phyloP scores from a whole-genome alignment of 2,797 vertebrate genomes.

The Diceros bicornis region DNA sequence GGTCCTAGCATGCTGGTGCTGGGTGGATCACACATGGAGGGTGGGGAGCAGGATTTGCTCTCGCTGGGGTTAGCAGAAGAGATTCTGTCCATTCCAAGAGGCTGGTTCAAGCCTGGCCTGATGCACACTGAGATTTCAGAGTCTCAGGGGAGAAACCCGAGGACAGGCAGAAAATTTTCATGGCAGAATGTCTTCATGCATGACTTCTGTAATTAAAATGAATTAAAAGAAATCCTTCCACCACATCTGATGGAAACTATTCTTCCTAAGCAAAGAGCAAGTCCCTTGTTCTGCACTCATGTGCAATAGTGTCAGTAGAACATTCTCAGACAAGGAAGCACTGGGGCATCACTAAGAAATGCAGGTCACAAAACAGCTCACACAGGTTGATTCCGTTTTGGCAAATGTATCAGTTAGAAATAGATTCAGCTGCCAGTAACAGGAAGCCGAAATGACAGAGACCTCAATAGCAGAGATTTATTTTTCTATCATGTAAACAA shows the following conservation, averaged over 20 bases:
- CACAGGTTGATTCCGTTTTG: not conserved
- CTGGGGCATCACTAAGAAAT: not conserved
- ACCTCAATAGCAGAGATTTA: constrained; percentile 28
- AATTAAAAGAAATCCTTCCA: not conserved
- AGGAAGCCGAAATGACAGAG: constrained; percentile 7
- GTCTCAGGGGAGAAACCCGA: not conserved
- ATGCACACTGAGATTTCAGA: not conserved
- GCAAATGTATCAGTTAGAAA: constrained; percentile 59
- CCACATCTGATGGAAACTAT: not conserved
- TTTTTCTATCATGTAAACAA: constrained; percentile 48
- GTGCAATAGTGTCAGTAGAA: not conserved
- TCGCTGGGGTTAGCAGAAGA: not conserved
- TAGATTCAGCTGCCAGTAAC: constrained; percentile 18
- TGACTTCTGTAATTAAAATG: not conserved
- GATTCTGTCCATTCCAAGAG: not conserved
- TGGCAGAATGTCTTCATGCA: not conserved
- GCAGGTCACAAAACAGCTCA: constrained; percentile 27
- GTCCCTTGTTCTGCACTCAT: not conserved
- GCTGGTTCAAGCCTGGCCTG: not conserved
- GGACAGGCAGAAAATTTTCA: not conserved
- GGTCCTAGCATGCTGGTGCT: not conserved
- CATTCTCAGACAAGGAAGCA: constrained; percentile 1
- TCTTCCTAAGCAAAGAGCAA: not conserved
- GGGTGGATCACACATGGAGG: not conserved
- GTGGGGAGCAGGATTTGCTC: too few species aligned